Conservation (phyloP, 2,888 invertebrate genomes). For the Amphipyra berbera region DNA sequence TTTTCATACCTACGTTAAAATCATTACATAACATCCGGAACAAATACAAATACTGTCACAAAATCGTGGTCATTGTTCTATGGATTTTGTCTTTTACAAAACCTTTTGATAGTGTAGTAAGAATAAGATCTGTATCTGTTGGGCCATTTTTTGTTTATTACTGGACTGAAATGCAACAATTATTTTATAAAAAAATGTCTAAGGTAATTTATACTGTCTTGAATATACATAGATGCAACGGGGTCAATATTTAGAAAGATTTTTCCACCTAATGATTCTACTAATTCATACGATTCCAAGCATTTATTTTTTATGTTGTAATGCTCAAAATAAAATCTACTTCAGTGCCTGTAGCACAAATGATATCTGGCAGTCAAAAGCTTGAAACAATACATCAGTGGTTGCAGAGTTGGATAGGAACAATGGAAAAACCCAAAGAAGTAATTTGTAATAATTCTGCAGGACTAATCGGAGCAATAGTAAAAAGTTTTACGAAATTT, state of each 20-base stretch:
- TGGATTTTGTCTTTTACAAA: conserved; percentile 6
- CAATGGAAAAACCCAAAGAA: conserved; percentile 5
- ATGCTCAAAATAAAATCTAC: background rate
- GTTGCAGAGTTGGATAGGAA: conserved; percentile 7
- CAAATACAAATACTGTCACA: conserved; percentile 1
- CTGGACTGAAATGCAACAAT: background rate
- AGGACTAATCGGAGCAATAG: conserved; percentile 2
- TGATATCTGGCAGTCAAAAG: background rate
- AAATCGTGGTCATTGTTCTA: conserved; percentile 1
- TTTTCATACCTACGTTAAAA: conserved; percentile 5
- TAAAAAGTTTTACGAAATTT: conserved; percentile 9
- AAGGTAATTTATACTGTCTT: background rate
- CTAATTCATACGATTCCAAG: background rate
- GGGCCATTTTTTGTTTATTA: conserved; percentile 1
- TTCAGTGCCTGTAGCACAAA: background rate
- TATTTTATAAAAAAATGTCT: background rate
- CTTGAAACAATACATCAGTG: conserved; percentile 1
- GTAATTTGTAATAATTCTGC: background rate
- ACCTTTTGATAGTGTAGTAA: conserved; percentile 3
- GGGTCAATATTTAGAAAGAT: background rate
- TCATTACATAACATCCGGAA: conserved; percentile 4
- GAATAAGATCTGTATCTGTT: conserved; percentile 6
- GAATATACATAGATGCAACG: background rate
- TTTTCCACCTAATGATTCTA: background rate
- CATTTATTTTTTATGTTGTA: conserved; percentile 1